Percentiles rank a stretch among this genome's conserved stretches.
phyloP scores from a whole-genome alignment of 2,113 vertebrate species.

The Ailurus styani region DNA sequence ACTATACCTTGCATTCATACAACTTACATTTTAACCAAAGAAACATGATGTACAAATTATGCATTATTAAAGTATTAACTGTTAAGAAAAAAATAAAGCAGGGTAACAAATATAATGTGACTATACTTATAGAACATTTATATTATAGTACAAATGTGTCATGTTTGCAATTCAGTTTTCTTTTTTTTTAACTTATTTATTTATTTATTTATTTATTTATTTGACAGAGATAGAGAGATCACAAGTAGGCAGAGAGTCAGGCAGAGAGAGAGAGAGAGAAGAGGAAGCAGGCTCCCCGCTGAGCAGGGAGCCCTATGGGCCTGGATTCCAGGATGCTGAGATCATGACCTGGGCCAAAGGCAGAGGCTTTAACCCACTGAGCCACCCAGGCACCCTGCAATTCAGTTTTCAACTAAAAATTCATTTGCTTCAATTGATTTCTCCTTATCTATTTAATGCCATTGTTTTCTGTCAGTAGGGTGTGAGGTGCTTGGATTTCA shows the following conservation, averaged over 20 bases:
- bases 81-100: not conserved
- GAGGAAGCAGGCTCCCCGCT: no score
- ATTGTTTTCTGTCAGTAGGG: not conserved
- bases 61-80: not conserved
- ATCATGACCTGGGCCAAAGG: no score
- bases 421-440: constrained; percentile 3
- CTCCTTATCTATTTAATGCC: constrained; percentile 29
- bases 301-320: no score
- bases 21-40: not conserved
- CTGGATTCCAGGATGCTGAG: no score
- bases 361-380: no score
- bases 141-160: not conserved
- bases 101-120: not conserved
- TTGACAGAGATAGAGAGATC: no score
- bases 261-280: no score
- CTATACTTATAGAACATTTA: not conserved
- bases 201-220: no score
- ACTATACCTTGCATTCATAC: not conserved
- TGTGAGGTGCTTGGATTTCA: not conserved
- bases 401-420: constrained; percentile 39
- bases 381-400: no score
- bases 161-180: constrained; percentile 27
- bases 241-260: no score
- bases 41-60: not conserved
- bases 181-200: no score